Evolutionary conservation across 2,888 invertebrate species (phyloP).

Genomic region (Emmelina monodactyla): DNA sequence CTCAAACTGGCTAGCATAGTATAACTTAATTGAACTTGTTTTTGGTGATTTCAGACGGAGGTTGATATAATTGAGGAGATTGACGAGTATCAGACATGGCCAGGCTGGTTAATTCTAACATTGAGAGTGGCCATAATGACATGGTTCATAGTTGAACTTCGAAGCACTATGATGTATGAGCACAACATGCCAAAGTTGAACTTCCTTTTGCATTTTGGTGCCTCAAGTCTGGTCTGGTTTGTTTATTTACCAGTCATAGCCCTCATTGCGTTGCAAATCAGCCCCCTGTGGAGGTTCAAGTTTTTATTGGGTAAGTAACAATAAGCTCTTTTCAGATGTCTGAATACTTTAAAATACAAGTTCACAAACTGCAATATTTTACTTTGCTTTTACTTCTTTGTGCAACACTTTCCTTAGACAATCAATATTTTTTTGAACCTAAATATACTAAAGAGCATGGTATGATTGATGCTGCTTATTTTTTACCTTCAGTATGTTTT

Average conservation of each 20-base stretch:
- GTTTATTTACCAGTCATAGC: constrained; percentile 96
- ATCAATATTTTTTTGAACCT: no score
- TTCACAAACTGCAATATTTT: no score
- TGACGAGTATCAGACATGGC: constrained; percentile 98
- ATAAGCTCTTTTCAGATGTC: no score
- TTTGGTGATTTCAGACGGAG: constrained; percentile 88
- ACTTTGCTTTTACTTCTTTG: no score
- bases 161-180: constrained; percentile 61
- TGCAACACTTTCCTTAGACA: no score
- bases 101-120: constrained; percentile 92
- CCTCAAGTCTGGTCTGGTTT: constrained; percentile 98
- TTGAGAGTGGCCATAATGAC: constrained; percentile 86
- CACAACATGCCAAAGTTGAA: constrained; percentile 77
- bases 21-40: no score
- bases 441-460: no score
- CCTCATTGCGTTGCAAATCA: constrained; percentile 90
- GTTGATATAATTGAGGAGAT: constrained; percentile 96
- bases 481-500: no score
- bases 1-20: no score
- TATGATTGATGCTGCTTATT: no score
- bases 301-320: constrained; percentile 86
- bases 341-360: no score
- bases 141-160: constrained; percentile 84
- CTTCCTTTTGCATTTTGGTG: constrained; percentile 95
- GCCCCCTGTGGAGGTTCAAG: constrained; percentile 95